phyloP scores from a whole-genome alignment of 2,797 vertebrate species.

The Hozukius guyotensis region DNA sequence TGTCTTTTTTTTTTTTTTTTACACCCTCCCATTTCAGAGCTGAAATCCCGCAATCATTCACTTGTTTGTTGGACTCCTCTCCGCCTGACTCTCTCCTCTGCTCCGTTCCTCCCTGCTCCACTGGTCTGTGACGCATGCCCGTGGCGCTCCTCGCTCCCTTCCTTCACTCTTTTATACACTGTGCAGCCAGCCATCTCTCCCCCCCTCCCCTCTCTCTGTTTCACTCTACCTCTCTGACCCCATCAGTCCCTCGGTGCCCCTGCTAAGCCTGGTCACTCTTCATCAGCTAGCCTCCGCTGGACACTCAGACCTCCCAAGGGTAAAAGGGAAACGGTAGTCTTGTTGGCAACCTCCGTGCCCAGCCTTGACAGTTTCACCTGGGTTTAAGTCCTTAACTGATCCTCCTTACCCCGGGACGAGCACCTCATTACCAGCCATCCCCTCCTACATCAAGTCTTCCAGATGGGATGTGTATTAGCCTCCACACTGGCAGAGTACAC shows the following conservation, averaged over 20 bases:
- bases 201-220: slow-evolving; percentile 25
- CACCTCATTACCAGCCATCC: slow-evolving; percentile 62
- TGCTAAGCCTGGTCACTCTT: slow-evolving; percentile 74
- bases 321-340: slow-evolving; percentile 58
- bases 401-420: slow-evolving; percentile 48
- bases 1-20: background rate
- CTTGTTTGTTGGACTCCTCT: slow-evolving; percentile 74
- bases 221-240: slow-evolving; percentile 63
- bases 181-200: slow-evolving; percentile 56
- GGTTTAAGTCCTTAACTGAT: slow-evolving; percentile 54
- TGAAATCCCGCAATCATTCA: slow-evolving; percentile 77
- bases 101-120: slow-evolving; percentile 63
- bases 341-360: slow-evolving; percentile 46
- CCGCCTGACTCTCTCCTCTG: slow-evolving; percentile 64
- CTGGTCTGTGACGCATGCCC: slow-evolving; percentile 73
- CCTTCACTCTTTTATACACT: slow-evolving; percentile 64
- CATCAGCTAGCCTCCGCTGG: slow-evolving; percentile 66
- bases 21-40: slow-evolving; percentile 62
- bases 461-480: slow-evolving; percentile 63
- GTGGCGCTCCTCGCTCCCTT: slow-evolving; percentile 34
- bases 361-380: slow-evolving; percentile 58
- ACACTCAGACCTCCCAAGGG: slow-evolving; percentile 63
- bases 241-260: slow-evolving; percentile 65
- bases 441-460: slow-evolving; percentile 50
- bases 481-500: slow-evolving; percentile 56